phyloP scores from a whole-genome alignment of 1,140 invertebrate genomes.

The Paramacrobiotus metropolitanus region DNA sequence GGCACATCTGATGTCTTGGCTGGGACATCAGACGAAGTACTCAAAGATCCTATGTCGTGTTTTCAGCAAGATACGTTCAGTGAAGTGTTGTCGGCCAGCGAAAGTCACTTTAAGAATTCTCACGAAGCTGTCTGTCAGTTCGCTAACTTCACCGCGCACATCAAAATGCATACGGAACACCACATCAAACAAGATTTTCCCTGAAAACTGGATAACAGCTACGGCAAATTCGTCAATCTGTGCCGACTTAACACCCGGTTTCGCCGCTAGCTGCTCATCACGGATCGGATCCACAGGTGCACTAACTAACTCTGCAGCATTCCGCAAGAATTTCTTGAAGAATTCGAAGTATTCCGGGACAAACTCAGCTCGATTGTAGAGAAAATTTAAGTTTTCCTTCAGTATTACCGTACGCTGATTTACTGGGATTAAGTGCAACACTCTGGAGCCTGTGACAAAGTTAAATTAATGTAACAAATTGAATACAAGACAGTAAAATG shows the following conservation, averaged over 20 bases:
- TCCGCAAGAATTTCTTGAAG: constrained; percentile 66
- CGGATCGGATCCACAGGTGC: too few species aligned
- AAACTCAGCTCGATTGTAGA: constrained; percentile 75
- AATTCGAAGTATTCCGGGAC: constrained; percentile 76
- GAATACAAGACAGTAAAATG: too few species aligned
- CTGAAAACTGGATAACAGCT: too few species aligned
- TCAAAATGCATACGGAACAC: background rate
- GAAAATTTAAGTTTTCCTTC: constrained; percentile 72
- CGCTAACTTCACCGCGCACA: background rate
- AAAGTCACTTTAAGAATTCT: background rate
- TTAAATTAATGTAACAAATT: too few species aligned
- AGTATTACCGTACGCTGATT: constrained; percentile 33
- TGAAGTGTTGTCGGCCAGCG: background rate
- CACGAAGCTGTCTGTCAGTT: background rate
- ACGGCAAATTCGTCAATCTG: background rate
- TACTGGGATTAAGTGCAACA: background rate
- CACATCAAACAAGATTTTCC: background rate
- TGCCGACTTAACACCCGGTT: background rate
- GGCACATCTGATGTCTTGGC: background rate
- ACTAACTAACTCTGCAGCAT: too few species aligned
- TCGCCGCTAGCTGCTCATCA: too few species aligned
- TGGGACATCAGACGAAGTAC: background rate
- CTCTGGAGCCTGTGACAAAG: background rate
- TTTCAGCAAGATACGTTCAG: background rate
- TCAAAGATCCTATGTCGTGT: background rate